phyloP scores from a whole-genome alignment of 2,888 invertebrate species.

The Papilio elwesi region DNA sequence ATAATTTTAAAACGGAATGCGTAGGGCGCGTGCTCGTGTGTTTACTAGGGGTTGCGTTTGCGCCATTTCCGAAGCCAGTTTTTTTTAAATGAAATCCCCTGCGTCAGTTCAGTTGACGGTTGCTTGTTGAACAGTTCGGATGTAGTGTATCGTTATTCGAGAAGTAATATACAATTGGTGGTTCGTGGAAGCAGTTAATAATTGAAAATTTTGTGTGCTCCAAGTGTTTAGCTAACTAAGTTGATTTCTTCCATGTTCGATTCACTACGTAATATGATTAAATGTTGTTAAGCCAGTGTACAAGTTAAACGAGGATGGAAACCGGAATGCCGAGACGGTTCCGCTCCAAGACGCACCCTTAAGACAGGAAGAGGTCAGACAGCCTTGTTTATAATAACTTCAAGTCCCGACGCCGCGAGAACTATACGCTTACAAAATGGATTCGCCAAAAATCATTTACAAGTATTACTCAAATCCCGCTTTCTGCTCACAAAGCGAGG shows the following conservation, averaged over 20 bases:
- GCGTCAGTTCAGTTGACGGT: slow-evolving; percentile 75
- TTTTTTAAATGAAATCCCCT: slow-evolving; percentile 60
- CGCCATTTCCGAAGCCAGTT: slow-evolving; percentile 71
- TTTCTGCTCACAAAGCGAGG: slow-evolving; percentile 91
- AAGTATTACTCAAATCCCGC: slow-evolving; percentile 92
- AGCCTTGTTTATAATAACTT: slow-evolving; percentile 38
- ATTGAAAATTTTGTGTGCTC: not conserved
- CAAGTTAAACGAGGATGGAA: slow-evolving; percentile 39
- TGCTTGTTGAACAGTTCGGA: slow-evolving; percentile 60
- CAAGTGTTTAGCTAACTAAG: not conserved
- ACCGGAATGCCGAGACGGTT: slow-evolving; percentile 55
- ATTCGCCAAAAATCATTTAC: slow-evolving; percentile 81
- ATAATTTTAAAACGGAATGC: slow-evolving; percentile 42
- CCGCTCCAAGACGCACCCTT: slow-evolving; percentile 62
- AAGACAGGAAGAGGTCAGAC: slow-evolving; percentile 53
- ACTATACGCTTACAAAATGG: slow-evolving; percentile 69
- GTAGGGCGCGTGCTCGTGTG: slow-evolving; percentile 70
- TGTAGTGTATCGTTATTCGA: slow-evolving; percentile 42
- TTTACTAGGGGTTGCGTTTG: slow-evolving; percentile 72
- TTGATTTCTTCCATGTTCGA: not conserved
- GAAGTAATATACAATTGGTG: too few relatives aligned
- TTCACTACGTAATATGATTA: not conserved
- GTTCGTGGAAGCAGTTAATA: too few relatives aligned
- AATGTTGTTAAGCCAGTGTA: slow-evolving; percentile 21
- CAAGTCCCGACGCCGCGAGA: slow-evolving; percentile 51